Evolutionary conservation across 30 jellyfish, hydroid and myxozoan genomes (phyloP), one percentile per base, ranked within the genome.

Genomic region (Aurelia sp.): DNA sequence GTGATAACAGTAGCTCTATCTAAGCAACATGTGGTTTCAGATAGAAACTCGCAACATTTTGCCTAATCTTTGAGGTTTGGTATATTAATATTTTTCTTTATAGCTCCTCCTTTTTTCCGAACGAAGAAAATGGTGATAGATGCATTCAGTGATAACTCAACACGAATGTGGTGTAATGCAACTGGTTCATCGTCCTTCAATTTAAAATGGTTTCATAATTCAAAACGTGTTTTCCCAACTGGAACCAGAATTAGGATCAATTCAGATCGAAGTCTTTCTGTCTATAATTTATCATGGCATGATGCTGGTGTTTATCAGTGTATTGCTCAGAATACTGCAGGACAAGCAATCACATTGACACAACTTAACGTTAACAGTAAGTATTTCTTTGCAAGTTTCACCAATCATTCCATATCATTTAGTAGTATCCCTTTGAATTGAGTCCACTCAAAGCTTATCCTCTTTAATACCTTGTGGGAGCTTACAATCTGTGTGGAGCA

Each of bases 241-340:
- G 88, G 84, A 11, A 55, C 73, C 22, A 77, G 69, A 33, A 48
- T 58, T 60, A 48, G 62, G 0, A 60, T 92, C 79, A 62, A 58
- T 16, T 41, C 86, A 11, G 84, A 86, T 63, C 88, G 92, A 10
- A 74, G 92, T 67, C 79, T 92, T 31, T 59, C 44, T 35, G 52
- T 92, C 3, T 59, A 51, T 18, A 79, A 80, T 23, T 63, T 92
- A 66, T 40, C 85, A 21, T 92, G 97, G 97, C 82, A 64, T 13
- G 98, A 92, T 48, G 70, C 68, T 41, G 98, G 98, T 4, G 89
- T 92, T 15, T 92, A 75, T 62, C 98, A 92, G 47, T 92, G 98
- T 67, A 83, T 74, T 9, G 96, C 91, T 7, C 83, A 78, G 57
- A 92, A 92, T 57, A 76, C 37, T 23, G 96, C 95, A 4, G 96